Evolutionary conservation across 1,140 invertebrate genomes (phyloP).

Genomic region (Bombus waltoni): DNA sequence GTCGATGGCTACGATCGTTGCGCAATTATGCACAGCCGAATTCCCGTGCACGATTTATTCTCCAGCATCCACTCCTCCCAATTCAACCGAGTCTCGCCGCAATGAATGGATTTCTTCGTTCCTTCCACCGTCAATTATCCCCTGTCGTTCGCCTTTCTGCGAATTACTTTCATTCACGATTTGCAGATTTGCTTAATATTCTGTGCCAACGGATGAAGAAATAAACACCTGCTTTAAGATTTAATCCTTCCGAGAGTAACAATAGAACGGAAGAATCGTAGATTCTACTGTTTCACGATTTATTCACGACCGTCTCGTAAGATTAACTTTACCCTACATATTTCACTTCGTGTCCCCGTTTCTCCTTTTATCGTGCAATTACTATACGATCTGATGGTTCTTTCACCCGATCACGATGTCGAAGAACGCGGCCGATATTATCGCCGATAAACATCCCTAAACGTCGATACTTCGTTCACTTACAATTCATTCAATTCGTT

Average conservation of each 20-base stretch:
- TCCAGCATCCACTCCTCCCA: no score
- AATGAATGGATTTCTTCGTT: background rate
- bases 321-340: no score
- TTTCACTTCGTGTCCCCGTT: no score
- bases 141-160: no score
- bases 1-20: slow-evolving; percentile 51
- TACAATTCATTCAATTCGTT: no score
- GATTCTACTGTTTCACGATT: no score
- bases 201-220: accelerated
- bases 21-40: slow-evolving; percentile 49
- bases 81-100: no score
- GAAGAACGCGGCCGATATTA: background rate
- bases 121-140: background rate
- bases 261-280: background rate
- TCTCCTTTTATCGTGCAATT: background rate
- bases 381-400: background rate
- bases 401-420: no score
- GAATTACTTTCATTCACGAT: no score
- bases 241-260: background rate
- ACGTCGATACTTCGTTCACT: background rate
- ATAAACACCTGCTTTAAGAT: no score
- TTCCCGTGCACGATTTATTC: slow-evolving; percentile 20
- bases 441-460: background rate
- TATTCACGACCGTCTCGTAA: background rate
- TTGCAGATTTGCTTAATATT: no score